Evolutionary conservation across 2,888 invertebrate genomes (phyloP).

Genomic region (Bombylius discolor): DNA sequence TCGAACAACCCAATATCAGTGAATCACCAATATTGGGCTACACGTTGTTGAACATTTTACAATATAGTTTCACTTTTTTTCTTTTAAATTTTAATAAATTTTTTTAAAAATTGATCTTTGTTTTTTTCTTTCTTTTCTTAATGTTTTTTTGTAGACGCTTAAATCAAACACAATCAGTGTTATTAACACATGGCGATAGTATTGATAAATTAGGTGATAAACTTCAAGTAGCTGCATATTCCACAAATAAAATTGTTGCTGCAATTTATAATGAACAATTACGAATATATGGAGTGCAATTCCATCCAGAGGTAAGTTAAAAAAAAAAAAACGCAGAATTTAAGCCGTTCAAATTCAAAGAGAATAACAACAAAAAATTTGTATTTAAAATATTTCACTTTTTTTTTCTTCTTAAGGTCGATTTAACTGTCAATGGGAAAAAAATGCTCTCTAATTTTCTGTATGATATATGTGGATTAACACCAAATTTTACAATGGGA

Average conservation of each 20-base stretch:
- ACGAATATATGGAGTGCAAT: slow-evolving; percentile 91
- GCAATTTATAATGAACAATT: slow-evolving; percentile 85
- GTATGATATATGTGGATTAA: slow-evolving; percentile 76
- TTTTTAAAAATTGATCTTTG: not conserved
- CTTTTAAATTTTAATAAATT: not conserved
- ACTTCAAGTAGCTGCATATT: slow-evolving; percentile 76
- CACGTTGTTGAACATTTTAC: slow-evolving; percentile 27
- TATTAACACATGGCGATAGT: slow-evolving; percentile 96
- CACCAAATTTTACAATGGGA: slow-evolving; percentile 77
- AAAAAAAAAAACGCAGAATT: not conserved
- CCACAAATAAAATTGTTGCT: slow-evolving; percentile 63
- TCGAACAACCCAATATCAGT: slow-evolving; percentile 27
- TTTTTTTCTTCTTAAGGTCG: slow-evolving; percentile 46
- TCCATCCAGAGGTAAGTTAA: slow-evolving; percentile 79
- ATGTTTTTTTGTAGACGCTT: slow-evolving; percentile 52
- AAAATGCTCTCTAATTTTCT: slow-evolving; percentile 90
- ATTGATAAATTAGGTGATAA: slow-evolving; percentile 81
- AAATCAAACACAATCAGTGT: slow-evolving; percentile 73
- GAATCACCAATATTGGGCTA: slow-evolving; percentile 27
- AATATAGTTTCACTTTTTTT: slow-evolving; percentile 1
- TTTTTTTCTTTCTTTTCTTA: not conserved
- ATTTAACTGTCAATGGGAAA: slow-evolving; percentile 82
- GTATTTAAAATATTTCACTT: not conserved
- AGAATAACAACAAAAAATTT: not conserved
- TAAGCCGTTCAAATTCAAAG: not conserved